Conservation (phyloP, 1,140 invertebrate genomes). For the Linepithema humile region DNA sequence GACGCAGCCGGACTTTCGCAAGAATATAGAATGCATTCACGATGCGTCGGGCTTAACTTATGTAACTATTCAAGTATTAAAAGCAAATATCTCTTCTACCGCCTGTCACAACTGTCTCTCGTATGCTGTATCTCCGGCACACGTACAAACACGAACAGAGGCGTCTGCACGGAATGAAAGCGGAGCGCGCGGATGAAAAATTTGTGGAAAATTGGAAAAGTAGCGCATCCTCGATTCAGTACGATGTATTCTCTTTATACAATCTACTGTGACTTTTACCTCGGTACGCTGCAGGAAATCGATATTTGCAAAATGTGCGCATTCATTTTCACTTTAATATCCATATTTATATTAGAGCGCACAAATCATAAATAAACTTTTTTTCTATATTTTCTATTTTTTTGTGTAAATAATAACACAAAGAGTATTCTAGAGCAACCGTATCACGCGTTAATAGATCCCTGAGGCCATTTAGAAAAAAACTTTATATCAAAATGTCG, state of each 20-base stretch:
- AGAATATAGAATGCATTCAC: slow-evolving; percentile 35
- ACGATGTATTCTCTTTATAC: slow-evolving; percentile 17
- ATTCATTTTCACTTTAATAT: background rate
- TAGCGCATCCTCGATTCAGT: slow-evolving; percentile 6
- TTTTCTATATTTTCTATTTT: background rate
- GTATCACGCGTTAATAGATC: too few relatives aligned
- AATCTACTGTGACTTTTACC: background rate
- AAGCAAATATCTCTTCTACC: background rate
- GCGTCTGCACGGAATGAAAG: background rate
- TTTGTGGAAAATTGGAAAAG: slow-evolving; percentile 31
- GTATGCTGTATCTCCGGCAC: background rate
- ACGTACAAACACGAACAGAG: background rate
- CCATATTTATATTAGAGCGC: background rate
- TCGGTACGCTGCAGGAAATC: background rate
- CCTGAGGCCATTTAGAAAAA: too few relatives aligned
- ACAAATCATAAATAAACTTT: background rate
- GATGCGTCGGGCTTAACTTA: background rate
- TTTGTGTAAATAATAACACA: background rate
- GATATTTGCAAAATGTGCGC: background rate
- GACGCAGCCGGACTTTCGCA: slow-evolving; percentile 47
- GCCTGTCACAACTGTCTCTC: background rate
- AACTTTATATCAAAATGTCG: too few relatives aligned
- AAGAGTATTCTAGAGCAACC: too few relatives aligned
- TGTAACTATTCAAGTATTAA: slow-evolving; percentile 1
- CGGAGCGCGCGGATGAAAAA: background rate